Conservation (phyloP, 2,797 vertebrate species). For the Anguilla marmorata region DNA sequence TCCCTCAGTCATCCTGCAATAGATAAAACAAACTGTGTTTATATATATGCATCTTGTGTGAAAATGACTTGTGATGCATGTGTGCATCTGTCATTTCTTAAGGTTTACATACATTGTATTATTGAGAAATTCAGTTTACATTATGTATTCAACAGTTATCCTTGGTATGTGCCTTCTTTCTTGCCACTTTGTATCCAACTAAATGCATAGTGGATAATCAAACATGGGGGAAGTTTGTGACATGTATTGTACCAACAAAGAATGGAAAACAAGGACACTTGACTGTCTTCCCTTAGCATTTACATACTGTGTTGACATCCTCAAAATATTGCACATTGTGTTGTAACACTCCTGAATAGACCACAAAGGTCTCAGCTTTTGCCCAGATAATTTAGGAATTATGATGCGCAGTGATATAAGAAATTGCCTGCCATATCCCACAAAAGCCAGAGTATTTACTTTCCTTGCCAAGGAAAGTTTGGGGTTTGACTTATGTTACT, state of each 20-base stretch:
- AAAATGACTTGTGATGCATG: neutral
- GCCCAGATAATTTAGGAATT: constrained; percentile 7
- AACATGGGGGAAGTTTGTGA: neutral
- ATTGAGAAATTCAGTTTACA: neutral
- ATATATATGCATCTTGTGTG: neutral
- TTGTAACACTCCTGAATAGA: neutral
- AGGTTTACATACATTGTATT: neutral
- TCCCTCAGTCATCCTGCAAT: neutral
- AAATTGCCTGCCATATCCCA: neutral
- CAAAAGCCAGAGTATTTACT: constrained; percentile 14
- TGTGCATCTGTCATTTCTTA: neutral
- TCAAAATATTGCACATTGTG: neutral
- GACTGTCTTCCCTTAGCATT: no score
- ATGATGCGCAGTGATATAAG: neutral
- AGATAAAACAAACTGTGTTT: neutral
- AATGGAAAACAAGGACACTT: no score
- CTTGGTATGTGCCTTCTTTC: neutral
- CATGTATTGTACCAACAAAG: no score
- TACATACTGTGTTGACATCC: neutral
- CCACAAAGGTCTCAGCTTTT: neutral
- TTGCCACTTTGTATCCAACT: neutral
- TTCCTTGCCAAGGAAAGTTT: constrained; percentile 16
- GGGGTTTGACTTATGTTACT: neutral
- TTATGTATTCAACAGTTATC: neutral
- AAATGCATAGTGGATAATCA: neutral